These are phyloP conservation scores for Rutpela maculata DNA, from an alignment of 2,888 invertebrate genomes.

Conservation along the genomic window DNA sequence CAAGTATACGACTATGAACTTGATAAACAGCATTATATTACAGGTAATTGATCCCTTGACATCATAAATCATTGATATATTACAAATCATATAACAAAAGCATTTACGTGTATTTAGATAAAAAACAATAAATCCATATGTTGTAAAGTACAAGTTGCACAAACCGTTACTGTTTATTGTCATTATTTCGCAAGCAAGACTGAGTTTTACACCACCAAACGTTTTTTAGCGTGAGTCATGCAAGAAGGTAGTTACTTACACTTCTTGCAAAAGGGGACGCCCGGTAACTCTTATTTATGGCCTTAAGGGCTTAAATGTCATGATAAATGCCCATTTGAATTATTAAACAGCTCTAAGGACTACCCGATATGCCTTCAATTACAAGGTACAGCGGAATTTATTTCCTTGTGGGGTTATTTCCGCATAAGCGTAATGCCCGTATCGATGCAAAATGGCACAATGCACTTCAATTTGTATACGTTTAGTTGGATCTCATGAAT, in stretches of 20 bases:
- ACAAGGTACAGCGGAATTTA: constrained; percentile 22
- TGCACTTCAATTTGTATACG: not conserved
- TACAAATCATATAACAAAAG: too few species aligned
- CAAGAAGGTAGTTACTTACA: constrained; percentile 21
- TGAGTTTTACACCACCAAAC: not conserved
- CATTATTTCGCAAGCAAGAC: too few species aligned
- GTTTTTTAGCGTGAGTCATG: constrained; percentile 33
- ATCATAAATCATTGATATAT: too few species aligned
- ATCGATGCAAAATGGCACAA: not conserved
- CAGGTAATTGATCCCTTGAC: too few species aligned
- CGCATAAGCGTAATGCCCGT: not conserved
- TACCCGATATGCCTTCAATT: constrained; percentile 31
- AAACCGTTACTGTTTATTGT: not conserved
- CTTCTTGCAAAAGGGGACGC: constrained; percentile 1
- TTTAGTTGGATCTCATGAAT: too few species aligned
- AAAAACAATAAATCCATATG: not conserved
- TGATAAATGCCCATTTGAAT: constrained; percentile 48
- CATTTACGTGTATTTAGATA: not conserved
- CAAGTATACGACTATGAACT: too few species aligned
- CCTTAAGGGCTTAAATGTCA: constrained; percentile 37
- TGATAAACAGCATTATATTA: too few species aligned
- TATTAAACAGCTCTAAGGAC: constrained; percentile 45
- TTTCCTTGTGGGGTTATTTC: not conserved
- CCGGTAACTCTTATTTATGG: constrained; percentile 46
- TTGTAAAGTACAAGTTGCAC: not conserved